These are phyloP conservation scores for Schizopygopsis malacanthus DNA, from an alignment of 2,797 vertebrate species.

Conservation along the genomic window DNA sequence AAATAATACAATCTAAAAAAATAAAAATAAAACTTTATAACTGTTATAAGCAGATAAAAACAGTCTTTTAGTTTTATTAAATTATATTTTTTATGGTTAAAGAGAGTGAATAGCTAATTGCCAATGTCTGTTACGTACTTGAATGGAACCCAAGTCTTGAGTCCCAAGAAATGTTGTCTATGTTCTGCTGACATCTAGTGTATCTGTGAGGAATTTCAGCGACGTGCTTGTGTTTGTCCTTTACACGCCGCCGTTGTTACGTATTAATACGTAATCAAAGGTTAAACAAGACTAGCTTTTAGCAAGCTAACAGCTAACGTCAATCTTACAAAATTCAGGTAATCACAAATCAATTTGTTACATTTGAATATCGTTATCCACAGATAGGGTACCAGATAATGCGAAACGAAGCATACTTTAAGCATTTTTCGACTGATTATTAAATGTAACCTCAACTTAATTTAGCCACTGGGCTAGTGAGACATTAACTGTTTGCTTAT, in stretches of 20 bases:
- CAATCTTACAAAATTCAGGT: constrained; percentile 50
- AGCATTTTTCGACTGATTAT: background rate
- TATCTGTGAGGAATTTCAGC: background rate
- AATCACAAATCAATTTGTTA: background rate
- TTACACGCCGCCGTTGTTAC: constrained; percentile 44
- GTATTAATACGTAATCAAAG: constrained; percentile 28
- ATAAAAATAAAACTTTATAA: background rate
- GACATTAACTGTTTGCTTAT: background rate
- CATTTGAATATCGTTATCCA: background rate
- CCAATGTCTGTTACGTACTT: background rate
- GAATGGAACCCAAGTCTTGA: background rate
- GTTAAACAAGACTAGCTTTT: constrained; percentile 23
- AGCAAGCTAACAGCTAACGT: constrained; percentile 28
- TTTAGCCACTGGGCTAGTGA: background rate
- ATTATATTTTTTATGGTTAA: background rate
- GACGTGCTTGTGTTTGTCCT: constrained; percentile 30
- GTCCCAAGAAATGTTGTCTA: background rate
- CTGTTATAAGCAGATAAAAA: background rate
- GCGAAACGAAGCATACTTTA: background rate
- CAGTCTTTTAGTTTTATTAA: background rate
- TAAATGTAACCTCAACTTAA: background rate
- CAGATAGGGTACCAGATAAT: background rate
- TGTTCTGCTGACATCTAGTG: constrained; percentile 59
- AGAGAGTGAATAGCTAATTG: background rate
- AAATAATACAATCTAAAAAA: too few relatives aligned